Base-by-base conservation (phyloP, 2,888 invertebrate genomes). In the Seladonia tumulorum region DNA sequence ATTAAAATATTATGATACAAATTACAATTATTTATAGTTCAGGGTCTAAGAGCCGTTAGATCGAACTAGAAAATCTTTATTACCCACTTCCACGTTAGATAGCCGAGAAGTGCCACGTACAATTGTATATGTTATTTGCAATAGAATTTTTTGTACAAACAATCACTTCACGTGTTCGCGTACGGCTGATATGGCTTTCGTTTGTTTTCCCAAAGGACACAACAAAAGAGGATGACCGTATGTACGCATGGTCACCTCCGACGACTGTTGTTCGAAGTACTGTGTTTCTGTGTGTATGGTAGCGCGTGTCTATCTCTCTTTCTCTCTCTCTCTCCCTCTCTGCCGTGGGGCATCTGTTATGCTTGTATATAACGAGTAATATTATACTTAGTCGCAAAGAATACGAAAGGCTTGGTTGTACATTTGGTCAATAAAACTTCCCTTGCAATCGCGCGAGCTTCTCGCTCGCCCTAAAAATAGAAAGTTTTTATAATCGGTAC, bases 41-140 rank as follows among this genome's bases (percentile, higher is more conserved):
- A 90, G 92, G 92, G 92, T 93, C 86, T 92, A 93, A 94, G 94
- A 93, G 94, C 93, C 94, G 93, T 93, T 91, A 92, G 92, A 90
- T 85, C 79, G 91, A 91, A 92, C 87, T 91, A 91, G 88, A 92
- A 92, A 93, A 91, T 91, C 91, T 91, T 92, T 87, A 70, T 83
- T 86, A 86, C 73, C 72, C 74, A 79, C 84, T 87, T 76, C 73
- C 73, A 60, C n/a, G 42, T 63, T 63, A 29, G 53, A 45, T 77
- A 72, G 78, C 71, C 39, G 87, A 86, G 83, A 88, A 88, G 84
- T 90, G 85, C 66, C 66, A 35, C 66, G 66, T 82, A 77, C 77
- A 57, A 68, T 82, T 75, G 87, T 63, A 63, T 63, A 63, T 57
- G 29, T 25, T 63, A 79, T 86, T 87, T 86, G 57, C 81, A 82